These are phyloP conservation scores for Malthinus seriepunctatus DNA, from an alignment of 2,888 invertebrate species.

Conservation along the genomic window DNA sequence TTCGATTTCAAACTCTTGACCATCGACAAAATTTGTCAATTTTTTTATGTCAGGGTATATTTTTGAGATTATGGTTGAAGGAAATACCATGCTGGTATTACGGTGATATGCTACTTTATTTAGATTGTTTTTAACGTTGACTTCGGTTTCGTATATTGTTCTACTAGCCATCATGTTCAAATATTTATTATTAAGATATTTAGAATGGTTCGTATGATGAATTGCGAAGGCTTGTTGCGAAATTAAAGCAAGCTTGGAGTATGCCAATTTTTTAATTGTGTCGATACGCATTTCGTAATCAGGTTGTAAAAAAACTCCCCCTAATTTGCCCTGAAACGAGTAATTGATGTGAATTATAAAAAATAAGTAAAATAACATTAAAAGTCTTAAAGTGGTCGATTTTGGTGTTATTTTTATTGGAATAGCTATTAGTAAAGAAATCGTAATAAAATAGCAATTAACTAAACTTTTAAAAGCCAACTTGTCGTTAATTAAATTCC, in stretches of 20 bases:
- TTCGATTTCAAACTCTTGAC: neutral
- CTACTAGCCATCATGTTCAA: neutral
- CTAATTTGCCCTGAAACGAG: constrained; percentile 3
- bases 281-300: neutral
- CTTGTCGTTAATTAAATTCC: neutral
- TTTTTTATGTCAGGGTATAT: neutral
- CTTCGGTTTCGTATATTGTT: neutral
- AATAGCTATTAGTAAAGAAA: constrained; percentile 2
- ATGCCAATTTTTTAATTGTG: constrained; percentile 5
- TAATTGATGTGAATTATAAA: neutral
- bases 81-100: neutral
- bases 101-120: neutral
- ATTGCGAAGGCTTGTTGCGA: neutral
- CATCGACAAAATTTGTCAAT: neutral
- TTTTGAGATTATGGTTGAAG: too few species aligned
- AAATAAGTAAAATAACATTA: constrained; percentile 2
- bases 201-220: too few species aligned
- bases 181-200: neutral
- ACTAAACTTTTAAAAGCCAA: neutral
- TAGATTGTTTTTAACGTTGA: neutral
- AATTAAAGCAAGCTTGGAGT: neutral
- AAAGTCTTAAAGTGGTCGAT: neutral
- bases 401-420: neutral
- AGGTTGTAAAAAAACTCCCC: neutral
- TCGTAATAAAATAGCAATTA: neutral